phyloP scores from a whole-genome alignment of 2,888 invertebrate species.

The Tachystola acroxantha region DNA sequence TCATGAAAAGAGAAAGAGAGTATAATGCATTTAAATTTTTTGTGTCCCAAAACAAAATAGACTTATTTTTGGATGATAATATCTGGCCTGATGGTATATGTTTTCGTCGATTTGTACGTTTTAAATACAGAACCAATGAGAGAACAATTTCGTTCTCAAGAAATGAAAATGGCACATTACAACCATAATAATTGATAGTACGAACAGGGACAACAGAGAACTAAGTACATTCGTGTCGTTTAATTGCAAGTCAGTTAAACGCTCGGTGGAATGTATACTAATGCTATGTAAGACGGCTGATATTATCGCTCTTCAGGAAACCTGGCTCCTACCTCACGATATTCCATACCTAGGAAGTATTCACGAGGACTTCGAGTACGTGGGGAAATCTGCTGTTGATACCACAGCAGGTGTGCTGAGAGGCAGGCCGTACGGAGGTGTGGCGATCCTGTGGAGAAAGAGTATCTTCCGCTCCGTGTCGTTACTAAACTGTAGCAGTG shows the following conservation, averaged over 20 bases:
- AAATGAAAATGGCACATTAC: background rate
- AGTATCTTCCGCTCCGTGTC: background rate
- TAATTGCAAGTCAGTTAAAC: background rate
- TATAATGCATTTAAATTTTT: background rate
- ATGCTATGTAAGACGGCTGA: background rate
- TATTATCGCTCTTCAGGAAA: too few species aligned
- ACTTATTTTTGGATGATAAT: too few species aligned
- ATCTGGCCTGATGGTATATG: background rate
- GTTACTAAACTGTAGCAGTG: background rate
- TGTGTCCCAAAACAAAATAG: background rate
- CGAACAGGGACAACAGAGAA: background rate
- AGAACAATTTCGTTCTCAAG: too few species aligned
- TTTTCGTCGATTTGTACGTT: background rate
- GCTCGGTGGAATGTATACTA: too few species aligned
- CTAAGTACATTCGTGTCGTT: background rate
- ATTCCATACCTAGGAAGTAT: background rate
- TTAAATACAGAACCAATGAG: background rate
- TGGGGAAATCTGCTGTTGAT: background rate
- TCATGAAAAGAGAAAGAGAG: background rate
- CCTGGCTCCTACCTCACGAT: too few species aligned
- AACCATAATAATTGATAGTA: background rate
- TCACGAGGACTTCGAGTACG: background rate
- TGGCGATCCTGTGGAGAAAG: background rate
- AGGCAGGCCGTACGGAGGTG: background rate
- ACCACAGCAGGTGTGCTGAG: background rate